These are phyloP conservation scores for Dipodomys ordii DNA, from an alignment of 2,113 vertebrate species.

Conservation along the genomic window DNA sequence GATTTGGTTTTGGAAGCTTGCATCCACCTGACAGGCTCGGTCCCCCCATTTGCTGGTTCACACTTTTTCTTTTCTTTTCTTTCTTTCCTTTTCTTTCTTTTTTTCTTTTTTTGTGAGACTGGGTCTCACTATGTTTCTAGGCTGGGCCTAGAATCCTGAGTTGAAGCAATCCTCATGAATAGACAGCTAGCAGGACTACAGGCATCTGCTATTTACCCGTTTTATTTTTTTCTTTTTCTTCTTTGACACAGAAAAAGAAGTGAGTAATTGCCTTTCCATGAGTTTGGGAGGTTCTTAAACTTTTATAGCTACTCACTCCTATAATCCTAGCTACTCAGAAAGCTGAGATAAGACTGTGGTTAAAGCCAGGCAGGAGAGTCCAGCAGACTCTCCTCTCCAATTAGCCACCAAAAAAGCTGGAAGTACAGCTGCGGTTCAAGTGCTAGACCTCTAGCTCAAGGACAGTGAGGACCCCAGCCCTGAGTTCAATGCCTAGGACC, in stretches of 20 bases:
- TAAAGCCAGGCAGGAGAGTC: too few relatives aligned
- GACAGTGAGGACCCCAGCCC: too few relatives aligned
- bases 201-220: fast-evolving
- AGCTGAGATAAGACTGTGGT: too few relatives aligned
- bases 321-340: too few relatives aligned
- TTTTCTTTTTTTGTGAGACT: neutral
- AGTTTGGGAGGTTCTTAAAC: neutral
- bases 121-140: neutral
- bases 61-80: neutral
- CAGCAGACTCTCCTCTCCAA: too few relatives aligned
- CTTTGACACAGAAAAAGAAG: neutral
- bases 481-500: too few relatives aligned
- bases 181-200: neutral
- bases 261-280: neutral
- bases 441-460: too few relatives aligned
- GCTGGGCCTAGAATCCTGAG: neutral
- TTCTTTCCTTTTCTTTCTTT: neutral
- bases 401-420: too few relatives aligned
- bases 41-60: neutral
- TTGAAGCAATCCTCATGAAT: neutral
- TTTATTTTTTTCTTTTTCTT: neutral
- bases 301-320: too few relatives aligned
- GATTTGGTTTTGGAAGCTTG: too few relatives aligned
- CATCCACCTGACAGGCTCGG: neutral
- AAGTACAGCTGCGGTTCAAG: too few relatives aligned